phyloP scores from a whole-genome alignment of 1,140 invertebrate genomes.

The Pogonus chalceus region DNA sequence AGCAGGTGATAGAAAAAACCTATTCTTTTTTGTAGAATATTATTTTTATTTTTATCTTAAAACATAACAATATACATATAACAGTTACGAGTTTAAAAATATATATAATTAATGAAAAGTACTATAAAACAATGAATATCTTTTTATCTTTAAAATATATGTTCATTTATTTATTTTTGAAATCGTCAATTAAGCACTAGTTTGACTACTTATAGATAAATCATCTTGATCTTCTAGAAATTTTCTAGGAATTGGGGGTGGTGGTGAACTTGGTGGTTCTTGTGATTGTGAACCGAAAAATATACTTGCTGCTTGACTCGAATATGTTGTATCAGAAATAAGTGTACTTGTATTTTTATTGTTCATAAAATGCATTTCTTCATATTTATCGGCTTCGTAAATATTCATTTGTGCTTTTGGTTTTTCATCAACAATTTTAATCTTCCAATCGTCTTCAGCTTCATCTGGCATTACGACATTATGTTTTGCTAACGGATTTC shows the following conservation, averaged over 20 bases:
- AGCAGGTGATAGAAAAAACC: too few species aligned
- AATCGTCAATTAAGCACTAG: slow-evolving; percentile 13
- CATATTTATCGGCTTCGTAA: not conserved
- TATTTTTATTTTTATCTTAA: too few species aligned
- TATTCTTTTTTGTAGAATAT: too few species aligned
- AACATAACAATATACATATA: too few species aligned
- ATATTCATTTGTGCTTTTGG: not conserved
- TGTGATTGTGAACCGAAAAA: slow-evolving; percentile 22
- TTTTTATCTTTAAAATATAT: slow-evolving; percentile 5
- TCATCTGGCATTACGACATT: too few species aligned
- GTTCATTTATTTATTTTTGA: slow-evolving; percentile 1
- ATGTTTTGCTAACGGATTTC: not conserved
- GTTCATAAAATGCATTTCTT: too few species aligned
- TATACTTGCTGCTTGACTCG: slow-evolving; percentile 26
- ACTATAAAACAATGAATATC: too few species aligned
- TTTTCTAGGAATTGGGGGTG: not conserved
- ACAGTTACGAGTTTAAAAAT: too few species aligned
- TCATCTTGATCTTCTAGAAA: slow-evolving; percentile 2
- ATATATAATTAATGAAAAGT: too few species aligned
- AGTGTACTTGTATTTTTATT: not conserved
- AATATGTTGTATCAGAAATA: slow-evolving; percentile 10
- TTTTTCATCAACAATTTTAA: not conserved
- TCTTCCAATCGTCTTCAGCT: too few species aligned
- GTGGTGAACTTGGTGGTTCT: not conserved
- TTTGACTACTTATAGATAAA: slow-evolving; percentile 13